Base-by-base conservation (phyloP, 2,797 vertebrate genomes). In the Cichlasoma orientale region DNA sequence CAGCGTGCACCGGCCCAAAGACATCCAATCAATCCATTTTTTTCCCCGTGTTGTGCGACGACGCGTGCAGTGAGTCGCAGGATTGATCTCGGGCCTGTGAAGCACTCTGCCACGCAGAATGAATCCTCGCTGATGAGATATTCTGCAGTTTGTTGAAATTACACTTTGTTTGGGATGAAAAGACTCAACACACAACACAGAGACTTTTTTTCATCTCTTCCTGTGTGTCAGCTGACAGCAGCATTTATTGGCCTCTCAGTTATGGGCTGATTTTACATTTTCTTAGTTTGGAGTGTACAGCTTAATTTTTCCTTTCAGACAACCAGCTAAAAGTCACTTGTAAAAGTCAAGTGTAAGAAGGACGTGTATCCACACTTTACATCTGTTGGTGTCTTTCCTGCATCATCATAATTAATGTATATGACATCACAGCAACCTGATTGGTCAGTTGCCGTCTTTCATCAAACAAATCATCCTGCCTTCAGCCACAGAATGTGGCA, bases 91-190 rank as follows among this genome's bases (percentile, higher is more conserved):
- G 6, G 77, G 74, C 52, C 76, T 14, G 50, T 74, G 83, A 82
- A 81, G 74, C 75, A 44, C 78, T 84, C 75, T 55, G 63, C 78
- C 74, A 66, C 27, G 76, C 78, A 83, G 76, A 75, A 68, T 87
- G 83, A 91, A 89, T 82, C 76, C 80, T 72, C 58, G 74, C 78
- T 85, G 82, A 90, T 87, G 72, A 89, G 75, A 83, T 79, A 87
- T 84, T 75, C 61, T 77, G 73, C 21, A 14, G 68, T 79, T 78
- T 77, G 68, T 63, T 75, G 41, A 75, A 88, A 86, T 81, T 56
- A 85, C 77, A 74, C 72, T 75, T 84, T 83, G 58, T 59, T 69
- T 2, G 25, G 36, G 74, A 71, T 77, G 54, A 83, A 88, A 88
- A 80, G 14, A 81, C 21, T 68, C 33, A 38, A 66, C 14, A 7